Evolutionary conservation across 2,888 invertebrate species (phyloP).

Genomic region (Amblyjoppa proteus): DNA sequence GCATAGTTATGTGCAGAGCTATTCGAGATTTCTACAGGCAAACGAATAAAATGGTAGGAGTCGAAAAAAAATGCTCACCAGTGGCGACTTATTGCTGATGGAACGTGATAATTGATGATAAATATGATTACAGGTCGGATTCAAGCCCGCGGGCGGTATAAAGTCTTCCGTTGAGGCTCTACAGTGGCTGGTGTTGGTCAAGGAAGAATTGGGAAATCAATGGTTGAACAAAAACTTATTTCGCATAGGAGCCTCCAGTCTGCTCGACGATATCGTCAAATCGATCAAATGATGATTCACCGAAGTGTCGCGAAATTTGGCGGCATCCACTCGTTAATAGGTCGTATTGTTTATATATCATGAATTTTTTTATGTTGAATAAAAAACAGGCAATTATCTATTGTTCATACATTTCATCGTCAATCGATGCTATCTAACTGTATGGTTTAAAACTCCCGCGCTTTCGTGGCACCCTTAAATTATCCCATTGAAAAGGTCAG

Average conservation of each 20-base stretch:
- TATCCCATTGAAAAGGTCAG: too few relatives aligned
- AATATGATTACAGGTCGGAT: conserved; percentile 90
- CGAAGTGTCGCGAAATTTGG: background rate
- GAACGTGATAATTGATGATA: conserved; percentile 21
- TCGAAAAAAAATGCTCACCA: conserved; percentile 8
- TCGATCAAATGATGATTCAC: conserved; percentile 58
- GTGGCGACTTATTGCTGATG: conserved; percentile 2
- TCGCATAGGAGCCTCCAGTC: conserved; percentile 97
- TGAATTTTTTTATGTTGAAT: conserved; percentile 16
- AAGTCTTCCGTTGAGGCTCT: conserved; percentile 94
- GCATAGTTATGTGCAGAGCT: conserved; percentile 97
- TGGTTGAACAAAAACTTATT: conserved; percentile 94
- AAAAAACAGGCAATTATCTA: too few relatives aligned
- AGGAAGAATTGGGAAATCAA: conserved; percentile 93
- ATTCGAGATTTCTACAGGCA: conserved; percentile 91
- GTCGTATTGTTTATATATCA: conserved; percentile 10
- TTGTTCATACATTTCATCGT: background rate
- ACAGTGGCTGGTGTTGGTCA: conserved; percentile 94
- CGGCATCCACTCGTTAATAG: background rate
- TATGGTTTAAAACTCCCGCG: background rate
- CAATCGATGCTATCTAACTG: background rate
- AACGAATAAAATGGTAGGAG: conserved; percentile 89
- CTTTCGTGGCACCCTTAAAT: background rate
- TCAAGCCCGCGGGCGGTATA: conserved; percentile 99
- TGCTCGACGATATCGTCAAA: conserved; percentile 91